Conservation (phyloP, 2,888 invertebrate species). For the Oscheius sp. region DNA sequence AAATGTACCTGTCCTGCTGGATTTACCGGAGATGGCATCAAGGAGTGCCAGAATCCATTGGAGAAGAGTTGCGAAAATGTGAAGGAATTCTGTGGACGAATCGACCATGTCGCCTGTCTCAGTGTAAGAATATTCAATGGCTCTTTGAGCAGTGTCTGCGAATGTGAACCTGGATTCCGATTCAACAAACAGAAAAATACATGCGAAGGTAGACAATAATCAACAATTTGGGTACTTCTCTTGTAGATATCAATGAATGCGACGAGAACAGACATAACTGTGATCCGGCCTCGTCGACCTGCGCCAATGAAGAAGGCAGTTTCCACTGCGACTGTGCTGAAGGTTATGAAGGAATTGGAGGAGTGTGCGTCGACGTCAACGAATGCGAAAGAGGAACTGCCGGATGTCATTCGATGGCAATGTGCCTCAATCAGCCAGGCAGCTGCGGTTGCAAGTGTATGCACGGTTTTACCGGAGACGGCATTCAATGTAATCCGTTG, state of each 20-base stretch:
- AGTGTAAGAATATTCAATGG: constrained; percentile 57
- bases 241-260: constrained; percentile 67
- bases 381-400: constrained; percentile 61
- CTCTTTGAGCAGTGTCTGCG: constrained; percentile 60
- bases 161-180: constrained; percentile 63
- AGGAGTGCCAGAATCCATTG: constrained; percentile 62
- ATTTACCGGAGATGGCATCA: constrained; percentile 62
- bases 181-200: constrained; percentile 45
- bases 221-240: constrained; percentile 9
- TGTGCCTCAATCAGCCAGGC: constrained; percentile 60
- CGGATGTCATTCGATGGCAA: constrained; percentile 61
- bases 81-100: constrained; percentile 55
- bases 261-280: constrained; percentile 66
- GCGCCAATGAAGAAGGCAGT: constrained; percentile 89
- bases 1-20: constrained; percentile 65
- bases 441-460: constrained; percentile 87
- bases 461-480: constrained; percentile 73
- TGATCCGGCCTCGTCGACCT: constrained; percentile 79
- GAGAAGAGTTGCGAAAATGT: constrained; percentile 61
- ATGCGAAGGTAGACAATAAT: constrained; percentile 40
- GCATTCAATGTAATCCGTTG: constrained; percentile 54
- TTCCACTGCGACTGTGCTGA: constrained; percentile 87
- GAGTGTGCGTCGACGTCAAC: constrained; percentile 64
- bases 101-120: constrained; percentile 53
- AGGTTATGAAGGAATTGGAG: constrained; percentile 86